Evolutionary conservation across 2,888 invertebrate genomes (phyloP), one percentile per base, ranked within the genome.

Genomic region (Amphimallon solstitiale): DNA sequence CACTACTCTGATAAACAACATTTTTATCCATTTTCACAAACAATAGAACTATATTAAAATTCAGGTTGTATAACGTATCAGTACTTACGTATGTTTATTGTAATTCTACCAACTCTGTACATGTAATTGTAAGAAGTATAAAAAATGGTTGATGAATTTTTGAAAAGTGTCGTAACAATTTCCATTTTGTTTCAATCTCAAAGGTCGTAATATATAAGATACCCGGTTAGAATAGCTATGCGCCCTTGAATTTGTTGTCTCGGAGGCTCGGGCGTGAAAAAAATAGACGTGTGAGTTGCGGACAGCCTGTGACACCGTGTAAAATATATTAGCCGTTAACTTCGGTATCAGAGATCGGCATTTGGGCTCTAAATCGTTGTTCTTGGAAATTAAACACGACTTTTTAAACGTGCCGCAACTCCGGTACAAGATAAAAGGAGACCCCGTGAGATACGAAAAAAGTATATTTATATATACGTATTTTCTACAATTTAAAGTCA

Each of bases 271-370:
- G 73, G 73, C 71, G 73, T 70, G 73, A 76, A 76, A 78, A 72
- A 76, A 77, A 75, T 75, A 72, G 73, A 73, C 71, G 73, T 65
- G 71, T 63, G 70, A 73, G 71, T 66, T 71, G 73, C 70, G 73
- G 74, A 75, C 75, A 75, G 71, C 69, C 69, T 64, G 71, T 77
- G 78, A 78, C 78, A 78, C 73, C 70, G 69, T 71, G 71, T 74
- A 74, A 75, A 78, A 78, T 79, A 78, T 79, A 78, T 79, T 76
- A 74, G 73, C 76, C 76, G 78, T 78, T 75, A 77, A 75, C 72
- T 77, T 77, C 43, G 43, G 77, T 79, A 79, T 79, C 72, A 67
- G 70, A 70, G 78, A 79, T 79, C 78, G 78, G 78, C 76, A 77
- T 77, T 73, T 75, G 71, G 72, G 70, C 72, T 72, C 75, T 72